phyloP scores from a whole-genome alignment of 2,113 vertebrate species.

The Paratilapia polleni region DNA sequence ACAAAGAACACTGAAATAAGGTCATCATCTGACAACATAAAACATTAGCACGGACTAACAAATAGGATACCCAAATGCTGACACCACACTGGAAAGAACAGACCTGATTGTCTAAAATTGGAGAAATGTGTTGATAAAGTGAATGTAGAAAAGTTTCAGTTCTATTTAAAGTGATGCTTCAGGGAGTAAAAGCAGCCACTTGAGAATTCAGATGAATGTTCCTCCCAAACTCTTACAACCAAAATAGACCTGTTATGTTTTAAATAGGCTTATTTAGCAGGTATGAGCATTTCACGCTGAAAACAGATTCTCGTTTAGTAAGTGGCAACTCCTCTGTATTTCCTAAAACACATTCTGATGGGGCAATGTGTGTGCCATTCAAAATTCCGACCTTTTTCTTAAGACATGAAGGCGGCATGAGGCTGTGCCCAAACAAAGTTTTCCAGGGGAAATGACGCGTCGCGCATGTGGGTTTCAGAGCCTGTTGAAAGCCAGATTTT shows the following conservation, averaged over 20 bases:
- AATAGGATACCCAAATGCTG: not conserved
- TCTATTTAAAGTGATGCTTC: not conserved
- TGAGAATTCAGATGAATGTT: not conserved
- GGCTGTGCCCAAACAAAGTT: slow-evolving; percentile 47
- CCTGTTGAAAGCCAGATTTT: slow-evolving; percentile 4
- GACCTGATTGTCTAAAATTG: not conserved
- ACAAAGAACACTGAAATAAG: not conserved
- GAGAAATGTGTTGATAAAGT: not conserved
- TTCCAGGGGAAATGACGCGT: slow-evolving; percentile 72
- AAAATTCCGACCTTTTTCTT: slow-evolving; percentile 10
- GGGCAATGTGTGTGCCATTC: fast-evolving
- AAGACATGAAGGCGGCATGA: slow-evolving; percentile 44
- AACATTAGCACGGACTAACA: not conserved
- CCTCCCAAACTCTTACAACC: not conserved
- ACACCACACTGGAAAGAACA: not conserved
- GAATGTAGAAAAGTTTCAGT: not conserved
- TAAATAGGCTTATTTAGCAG: not conserved
- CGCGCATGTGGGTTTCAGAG: slow-evolving; percentile 21
- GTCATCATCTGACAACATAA: not conserved
- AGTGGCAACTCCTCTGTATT: not conserved
- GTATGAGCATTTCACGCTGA: not conserved
- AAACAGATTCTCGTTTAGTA: not conserved
- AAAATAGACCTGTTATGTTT: not conserved
- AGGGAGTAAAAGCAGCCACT: not conserved
- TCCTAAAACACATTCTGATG: no score